These are phyloP conservation scores for Drosophila multiciliata DNA, from an alignment of 2,888 invertebrate genomes.

Conservation along the genomic window DNA sequence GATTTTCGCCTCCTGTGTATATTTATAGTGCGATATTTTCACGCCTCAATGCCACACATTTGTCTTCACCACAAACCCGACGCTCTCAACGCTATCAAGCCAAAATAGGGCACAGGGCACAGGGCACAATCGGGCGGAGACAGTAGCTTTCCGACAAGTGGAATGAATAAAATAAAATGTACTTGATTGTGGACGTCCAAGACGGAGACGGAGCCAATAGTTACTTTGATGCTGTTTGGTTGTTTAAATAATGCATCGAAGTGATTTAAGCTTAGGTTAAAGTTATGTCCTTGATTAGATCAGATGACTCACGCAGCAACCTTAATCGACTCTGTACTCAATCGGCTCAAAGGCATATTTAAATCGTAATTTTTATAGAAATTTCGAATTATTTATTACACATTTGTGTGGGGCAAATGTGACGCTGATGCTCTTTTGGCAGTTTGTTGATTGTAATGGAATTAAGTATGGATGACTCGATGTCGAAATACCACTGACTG, in stretches of 20 bases:
- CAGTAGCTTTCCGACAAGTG: constrained; percentile 28
- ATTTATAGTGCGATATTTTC: constrained; percentile 79
- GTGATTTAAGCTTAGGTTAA: constrained; percentile 56
- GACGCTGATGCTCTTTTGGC: constrained; percentile 58
- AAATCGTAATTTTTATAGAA: constrained; percentile 41
- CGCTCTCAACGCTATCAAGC: constrained; percentile 54
- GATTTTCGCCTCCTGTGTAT: constrained; percentile 55
- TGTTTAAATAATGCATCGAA: constrained; percentile 56
- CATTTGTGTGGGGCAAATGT: constrained; percentile 32
- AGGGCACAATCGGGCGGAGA: constrained; percentile 34
- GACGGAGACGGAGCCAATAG: constrained; percentile 11
- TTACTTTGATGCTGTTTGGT: constrained; percentile 47
- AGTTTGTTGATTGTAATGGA: constrained; percentile 71
- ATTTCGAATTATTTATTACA: constrained; percentile 70
- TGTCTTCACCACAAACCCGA: constrained; percentile 55
- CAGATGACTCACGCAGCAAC: constrained; percentile 10
- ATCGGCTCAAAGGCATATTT: constrained; percentile 44
- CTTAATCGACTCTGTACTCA: constrained; percentile 47
- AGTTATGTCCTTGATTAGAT: constrained; percentile 17
- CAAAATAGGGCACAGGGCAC: constrained; percentile 3
- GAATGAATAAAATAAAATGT: constrained; percentile 65
- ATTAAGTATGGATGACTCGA: constrained; percentile 72
- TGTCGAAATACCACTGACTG: constrained; percentile 39
- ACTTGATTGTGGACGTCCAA: constrained; percentile 43
- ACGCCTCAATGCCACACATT: constrained; percentile 77